Base-by-base conservation (phyloP, 1,140 invertebrate species). In the Ruditapes philippinarum region DNA sequence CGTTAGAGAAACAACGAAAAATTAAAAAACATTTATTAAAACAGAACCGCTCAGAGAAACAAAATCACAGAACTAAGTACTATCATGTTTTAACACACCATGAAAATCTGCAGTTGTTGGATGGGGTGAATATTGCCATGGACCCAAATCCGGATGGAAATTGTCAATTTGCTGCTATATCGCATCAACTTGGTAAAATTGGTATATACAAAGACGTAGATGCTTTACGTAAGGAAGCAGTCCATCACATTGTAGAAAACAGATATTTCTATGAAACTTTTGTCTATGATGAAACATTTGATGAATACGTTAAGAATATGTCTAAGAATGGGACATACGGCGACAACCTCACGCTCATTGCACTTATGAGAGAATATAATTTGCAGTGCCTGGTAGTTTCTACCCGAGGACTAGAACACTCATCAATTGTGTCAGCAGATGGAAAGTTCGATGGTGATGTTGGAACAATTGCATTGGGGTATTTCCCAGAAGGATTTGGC, bases 351-450 rank as follows among this genome's bases (percentile, higher is more conserved):
- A 60, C 78, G 51, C 49, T 80, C 4, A 54, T 80, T 31, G 78
- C 51, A 1, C 42, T 80, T 80, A 80, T 80, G 78, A 1, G 78
- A n/a, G 78, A 80, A 40, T 80, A 60, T 60, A 80, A 80, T 38
- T 17, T 80, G 19, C 49, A 80, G 49, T 80, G 78, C n/a, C 78
- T 60, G 14, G 42, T 51, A 51, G 4, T 49, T 40, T 80, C 49
- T n/a, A n/a, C n/a, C n/a, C n/a, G n/a, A n/a, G n/a, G n/a, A n/a
- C n/a, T n/a, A n/a, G n/a, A n/a, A n/a, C n/a, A n/a, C n/a, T n/a
- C n/a, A n/a, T n/a, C n/a, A n/a, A n/a, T n/a, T n/a, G n/a, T n/a
- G n/a, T n/a, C n/a, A n/a, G n/a, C n/a, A n/a, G n/a, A n/a, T n/a
- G n/a, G n/a, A n/a, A n/a, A n/a, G n/a, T n/a, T n/a, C n/a, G n/a